Evolutionary conservation across 1,140 invertebrate genomes (phyloP).

Genomic region (Listronotus oregonensis): DNA sequence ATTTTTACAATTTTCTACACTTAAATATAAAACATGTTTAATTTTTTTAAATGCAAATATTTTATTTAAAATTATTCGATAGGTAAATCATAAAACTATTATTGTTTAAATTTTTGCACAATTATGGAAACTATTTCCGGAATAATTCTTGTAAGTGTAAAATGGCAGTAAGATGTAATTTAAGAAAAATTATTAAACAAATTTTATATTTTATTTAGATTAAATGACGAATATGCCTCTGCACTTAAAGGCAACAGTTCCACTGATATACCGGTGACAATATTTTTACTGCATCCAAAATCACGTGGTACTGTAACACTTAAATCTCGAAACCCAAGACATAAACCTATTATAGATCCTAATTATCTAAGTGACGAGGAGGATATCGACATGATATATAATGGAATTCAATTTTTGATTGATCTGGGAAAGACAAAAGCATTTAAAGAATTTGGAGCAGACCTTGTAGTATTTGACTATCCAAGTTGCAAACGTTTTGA

Average conservation of each 20-base stretch:
- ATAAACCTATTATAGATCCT: conserved; percentile 79
- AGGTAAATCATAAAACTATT: too few species aligned
- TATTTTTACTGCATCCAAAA: conserved; percentile 72
- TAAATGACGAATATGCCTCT: background rate
- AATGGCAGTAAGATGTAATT: too few species aligned
- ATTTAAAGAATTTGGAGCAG: conserved; percentile 58
- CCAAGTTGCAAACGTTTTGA: background rate
- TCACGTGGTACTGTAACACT: conserved; percentile 73
- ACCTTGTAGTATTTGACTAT: background rate
- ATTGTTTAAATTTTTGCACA: too few species aligned
- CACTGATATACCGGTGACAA: conserved; percentile 53
- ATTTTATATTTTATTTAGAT: conserved; percentile 2
- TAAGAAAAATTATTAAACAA: too few species aligned
- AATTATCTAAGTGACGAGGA: conserved; percentile 72
- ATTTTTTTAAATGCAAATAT: too few species aligned
- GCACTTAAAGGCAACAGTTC: background rate
- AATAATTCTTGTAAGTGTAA: too few species aligned
- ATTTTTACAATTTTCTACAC: too few species aligned
- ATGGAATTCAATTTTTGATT: conserved; percentile 58
- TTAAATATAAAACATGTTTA: too few species aligned
- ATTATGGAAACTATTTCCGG: too few species aligned
- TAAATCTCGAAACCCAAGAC: conserved; percentile 68
- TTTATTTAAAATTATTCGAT: too few species aligned
- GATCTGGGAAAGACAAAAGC: conserved; percentile 56
- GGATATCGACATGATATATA: conserved; percentile 55